Evolutionary conservation across 2,797 vertebrate species (phyloP).

Genomic region (Spatula versicolor): DNA sequence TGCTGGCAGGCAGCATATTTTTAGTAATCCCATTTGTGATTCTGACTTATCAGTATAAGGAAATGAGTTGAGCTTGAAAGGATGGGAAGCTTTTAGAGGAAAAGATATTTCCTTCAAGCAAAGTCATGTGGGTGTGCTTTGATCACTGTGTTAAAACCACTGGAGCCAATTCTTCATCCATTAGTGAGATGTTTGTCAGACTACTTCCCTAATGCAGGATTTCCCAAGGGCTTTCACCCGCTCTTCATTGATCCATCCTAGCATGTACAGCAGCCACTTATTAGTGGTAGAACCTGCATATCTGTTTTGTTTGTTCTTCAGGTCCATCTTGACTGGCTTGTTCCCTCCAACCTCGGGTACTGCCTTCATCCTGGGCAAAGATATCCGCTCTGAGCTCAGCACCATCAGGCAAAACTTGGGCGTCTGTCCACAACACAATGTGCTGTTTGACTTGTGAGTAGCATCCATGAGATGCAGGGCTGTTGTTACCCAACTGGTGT

Average conservation of each 20-base stretch:
- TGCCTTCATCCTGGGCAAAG: conserved; percentile 95
- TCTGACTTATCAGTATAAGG: not conserved
- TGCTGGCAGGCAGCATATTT: not conserved
- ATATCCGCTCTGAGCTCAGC: conserved; percentile 92
- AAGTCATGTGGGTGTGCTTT: not conserved
- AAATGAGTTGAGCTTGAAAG: not conserved
- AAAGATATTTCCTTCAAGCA: not conserved
- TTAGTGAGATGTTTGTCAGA: not conserved
- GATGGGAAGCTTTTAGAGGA: not conserved
- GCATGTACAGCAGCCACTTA: not conserved
- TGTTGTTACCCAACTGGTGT: rapidly evolving
- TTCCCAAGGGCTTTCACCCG: not conserved
- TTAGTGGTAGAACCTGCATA: not conserved
- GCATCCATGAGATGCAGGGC: not conserved
- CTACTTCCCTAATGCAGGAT: not conserved
- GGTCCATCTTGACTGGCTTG: conserved; percentile 97
- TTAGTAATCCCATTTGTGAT: not conserved
- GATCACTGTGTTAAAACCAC: not conserved
- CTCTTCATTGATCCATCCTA: not conserved
- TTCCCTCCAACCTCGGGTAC: conserved; percentile 97
- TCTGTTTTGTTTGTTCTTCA: conserved; percentile 64
- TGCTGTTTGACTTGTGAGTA: conserved; percentile 97
- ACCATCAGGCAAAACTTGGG: conserved; percentile 93
- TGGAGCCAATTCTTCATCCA: not conserved
- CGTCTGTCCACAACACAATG: conserved; percentile 97